A percentile compares a stretch with the other conserved stretches of the same genome.
Conservation (phyloP, 2,113 vertebrate genomes). For the Tautogolabrus adspersus region DNA sequence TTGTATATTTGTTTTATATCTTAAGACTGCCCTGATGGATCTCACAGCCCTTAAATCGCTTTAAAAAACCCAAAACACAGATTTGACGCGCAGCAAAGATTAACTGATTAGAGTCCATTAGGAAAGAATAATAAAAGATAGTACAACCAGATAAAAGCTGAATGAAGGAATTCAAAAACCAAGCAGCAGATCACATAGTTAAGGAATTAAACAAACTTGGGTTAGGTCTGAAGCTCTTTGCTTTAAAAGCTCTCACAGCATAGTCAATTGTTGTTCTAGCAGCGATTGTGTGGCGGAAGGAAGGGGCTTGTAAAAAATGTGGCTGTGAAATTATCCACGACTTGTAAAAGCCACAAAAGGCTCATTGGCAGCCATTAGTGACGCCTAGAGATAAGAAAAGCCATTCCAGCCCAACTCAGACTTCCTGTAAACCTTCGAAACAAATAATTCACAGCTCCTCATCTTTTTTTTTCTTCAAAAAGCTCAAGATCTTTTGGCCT, state of each 20-base stretch:
- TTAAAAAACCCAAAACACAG: neutral
- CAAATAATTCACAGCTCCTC: constrained; percentile 13
- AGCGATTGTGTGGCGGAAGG: neutral
- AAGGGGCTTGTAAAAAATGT: constrained; percentile 22
- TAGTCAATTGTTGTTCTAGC: constrained; percentile 42
- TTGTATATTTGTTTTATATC: no score
- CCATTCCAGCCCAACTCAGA: constrained; percentile 17
- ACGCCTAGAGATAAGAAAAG: constrained; percentile 44
- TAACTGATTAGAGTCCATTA: neutral
- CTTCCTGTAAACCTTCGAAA: constrained; percentile 21
- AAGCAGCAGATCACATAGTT: neutral
- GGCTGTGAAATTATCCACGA: constrained; percentile 36
- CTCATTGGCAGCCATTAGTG: constrained; percentile 46
- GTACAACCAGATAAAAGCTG: neutral
- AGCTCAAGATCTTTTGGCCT: neutral
- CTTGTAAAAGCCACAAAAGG: constrained; percentile 22
- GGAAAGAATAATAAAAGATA: neutral
- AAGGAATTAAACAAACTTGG: neutral
- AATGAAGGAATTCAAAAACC: neutral
- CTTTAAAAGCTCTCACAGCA: constrained; percentile 13
- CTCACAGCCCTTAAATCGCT: neutral
- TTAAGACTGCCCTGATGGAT: neutral
- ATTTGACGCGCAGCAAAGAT: neutral
- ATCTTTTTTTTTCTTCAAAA: neutral
- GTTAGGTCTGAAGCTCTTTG: neutral